Percentiles rank a stretch among this genome's conserved stretches.
phyloP scores from a whole-genome alignment of 2,113 vertebrate species.

The Gracilinanus agilis region DNA sequence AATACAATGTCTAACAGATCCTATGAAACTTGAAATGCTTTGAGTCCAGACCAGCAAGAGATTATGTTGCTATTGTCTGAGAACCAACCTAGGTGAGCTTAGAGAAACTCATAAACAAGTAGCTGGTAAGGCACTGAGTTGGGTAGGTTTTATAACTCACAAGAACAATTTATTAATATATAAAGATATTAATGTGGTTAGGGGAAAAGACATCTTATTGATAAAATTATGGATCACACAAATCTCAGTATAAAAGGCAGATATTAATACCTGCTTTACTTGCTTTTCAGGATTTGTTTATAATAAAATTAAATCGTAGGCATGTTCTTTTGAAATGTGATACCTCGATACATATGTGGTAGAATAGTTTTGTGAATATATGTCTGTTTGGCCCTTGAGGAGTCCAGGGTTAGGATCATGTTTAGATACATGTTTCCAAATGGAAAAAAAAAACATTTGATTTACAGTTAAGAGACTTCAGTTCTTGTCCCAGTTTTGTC shows the following conservation, averaged over 20 bases:
- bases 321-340: neutral
- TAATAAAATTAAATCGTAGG: neutral
- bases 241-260: neutral
- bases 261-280: neutral
- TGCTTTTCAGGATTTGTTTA: neutral
- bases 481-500: neutral
- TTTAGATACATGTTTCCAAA: neutral
- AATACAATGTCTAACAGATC: neutral
- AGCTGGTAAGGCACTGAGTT: neutral
- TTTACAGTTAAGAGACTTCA: neutral
- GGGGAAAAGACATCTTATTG: neutral
- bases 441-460: neutral
- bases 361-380: neutral
- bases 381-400: neutral
- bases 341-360: neutral
- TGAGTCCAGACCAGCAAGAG: neutral
- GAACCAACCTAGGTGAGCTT: neutral
- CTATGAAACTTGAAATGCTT: neutral
- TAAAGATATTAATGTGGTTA: neutral
- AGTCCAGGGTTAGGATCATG: neutral
- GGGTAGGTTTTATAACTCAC: neutral
- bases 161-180: neutral
- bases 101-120: neutral
- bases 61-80: neutral
- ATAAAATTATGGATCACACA: neutral